A percentile compares a stretch with the other conserved stretches of the same genome.
phyloP scores from a whole-genome alignment of 1,140 invertebrate genomes.

The Elymnias hypermnestra region DNA sequence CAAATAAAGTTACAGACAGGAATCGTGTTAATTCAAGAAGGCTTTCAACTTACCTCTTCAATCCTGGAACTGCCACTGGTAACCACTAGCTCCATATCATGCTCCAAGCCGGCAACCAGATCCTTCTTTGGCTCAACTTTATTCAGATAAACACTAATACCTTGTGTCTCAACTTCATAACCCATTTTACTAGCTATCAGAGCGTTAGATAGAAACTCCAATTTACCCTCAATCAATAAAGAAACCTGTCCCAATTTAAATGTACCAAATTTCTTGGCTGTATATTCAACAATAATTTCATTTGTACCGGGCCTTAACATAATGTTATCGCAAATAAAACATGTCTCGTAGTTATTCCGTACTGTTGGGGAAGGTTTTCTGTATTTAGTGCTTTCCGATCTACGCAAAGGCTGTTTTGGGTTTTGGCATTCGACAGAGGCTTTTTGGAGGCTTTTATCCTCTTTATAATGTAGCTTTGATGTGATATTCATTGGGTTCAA shows the following conservation, averaged over 20 bases:
- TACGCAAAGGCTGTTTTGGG: constrained; percentile 75
- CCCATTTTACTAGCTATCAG: constrained; percentile 56
- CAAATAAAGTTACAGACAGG: too few relatives aligned
- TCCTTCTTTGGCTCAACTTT: constrained; percentile 78
- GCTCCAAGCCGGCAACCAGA: constrained; percentile 82
- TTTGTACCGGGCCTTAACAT: constrained; percentile 83
- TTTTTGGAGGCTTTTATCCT: constrained; percentile 85
- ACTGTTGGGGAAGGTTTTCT: constrained; percentile 74
- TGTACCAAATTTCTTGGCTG: constrained; percentile 77
- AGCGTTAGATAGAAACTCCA: constrained; percentile 80
- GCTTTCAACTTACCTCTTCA: constrained; percentile 58
- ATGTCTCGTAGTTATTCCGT: constrained; percentile 80
- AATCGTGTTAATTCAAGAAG: too few relatives aligned
- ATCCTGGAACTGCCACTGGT: constrained; percentile 80
- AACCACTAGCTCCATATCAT: constrained; percentile 81
- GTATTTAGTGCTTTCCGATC: constrained; percentile 78
- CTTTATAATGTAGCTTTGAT: constrained; percentile 85
- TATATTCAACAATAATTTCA: constrained; percentile 78
- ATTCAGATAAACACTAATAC: constrained; percentile 69
- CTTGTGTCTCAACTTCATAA: constrained; percentile 64
- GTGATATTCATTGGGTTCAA: constrained; percentile 80
- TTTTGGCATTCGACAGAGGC: constrained; percentile 80
- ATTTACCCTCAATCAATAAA: constrained; percentile 76
- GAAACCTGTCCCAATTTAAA: constrained; percentile 80
- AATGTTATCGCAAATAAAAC: constrained; percentile 76